Percentiles rank a stretch among this genome's conserved stretches.
These are phyloP conservation scores for Bombus affinis DNA, from an alignment of 1,140 invertebrate genomes.

Conservation along the genomic window DNA sequence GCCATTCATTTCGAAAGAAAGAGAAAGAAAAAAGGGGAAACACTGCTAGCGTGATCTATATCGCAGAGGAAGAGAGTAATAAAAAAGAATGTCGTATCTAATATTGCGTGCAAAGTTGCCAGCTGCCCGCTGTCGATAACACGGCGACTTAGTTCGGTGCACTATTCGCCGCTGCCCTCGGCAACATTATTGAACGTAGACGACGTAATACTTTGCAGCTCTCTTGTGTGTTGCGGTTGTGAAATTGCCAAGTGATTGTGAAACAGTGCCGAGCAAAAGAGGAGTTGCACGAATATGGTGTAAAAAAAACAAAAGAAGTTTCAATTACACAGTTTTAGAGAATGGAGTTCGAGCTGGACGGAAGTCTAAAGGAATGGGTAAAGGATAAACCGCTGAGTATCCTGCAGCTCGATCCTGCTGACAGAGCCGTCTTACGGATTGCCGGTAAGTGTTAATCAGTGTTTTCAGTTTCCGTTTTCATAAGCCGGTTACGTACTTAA, in stretches of 20 bases:
- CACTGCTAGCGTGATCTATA: neutral
- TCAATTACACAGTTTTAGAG: conserved; percentile 36
- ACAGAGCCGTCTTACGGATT: conserved; percentile 96
- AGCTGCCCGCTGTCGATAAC: conserved; percentile 48
- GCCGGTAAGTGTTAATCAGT: conserved; percentile 88
- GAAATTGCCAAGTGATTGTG: conserved; percentile 48
- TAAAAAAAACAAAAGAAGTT: conserved; percentile 39
- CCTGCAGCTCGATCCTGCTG: conserved; percentile 96
- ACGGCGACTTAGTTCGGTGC: conserved; percentile 27
- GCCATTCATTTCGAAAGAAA: neutral
- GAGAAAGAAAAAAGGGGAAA: neutral
- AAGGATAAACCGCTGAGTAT: conserved; percentile 97
- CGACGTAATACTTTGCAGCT: conserved; percentile 3
- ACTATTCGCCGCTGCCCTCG: neutral
- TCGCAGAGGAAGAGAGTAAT: neutral
- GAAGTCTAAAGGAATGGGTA: conserved; percentile 96
- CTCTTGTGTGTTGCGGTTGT: conserved; percentile 27
- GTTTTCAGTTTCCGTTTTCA: conserved; percentile 25
- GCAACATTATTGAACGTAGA: conserved; percentile 30
- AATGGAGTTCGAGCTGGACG: conserved; percentile 92
- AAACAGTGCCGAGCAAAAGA: conserved; percentile 43
- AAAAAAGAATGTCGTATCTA: conserved; percentile 24
- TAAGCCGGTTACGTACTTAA: conserved; percentile 11
- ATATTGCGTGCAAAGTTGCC: conserved; percentile 32
- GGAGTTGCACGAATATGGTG: conserved; percentile 51